A percentile compares a stretch with the other conserved stretches of the same genome.
These are phyloP conservation scores for Lutraria rhynchaena DNA, from an alignment of 1,140 invertebrate species.

Conservation along the genomic window DNA sequence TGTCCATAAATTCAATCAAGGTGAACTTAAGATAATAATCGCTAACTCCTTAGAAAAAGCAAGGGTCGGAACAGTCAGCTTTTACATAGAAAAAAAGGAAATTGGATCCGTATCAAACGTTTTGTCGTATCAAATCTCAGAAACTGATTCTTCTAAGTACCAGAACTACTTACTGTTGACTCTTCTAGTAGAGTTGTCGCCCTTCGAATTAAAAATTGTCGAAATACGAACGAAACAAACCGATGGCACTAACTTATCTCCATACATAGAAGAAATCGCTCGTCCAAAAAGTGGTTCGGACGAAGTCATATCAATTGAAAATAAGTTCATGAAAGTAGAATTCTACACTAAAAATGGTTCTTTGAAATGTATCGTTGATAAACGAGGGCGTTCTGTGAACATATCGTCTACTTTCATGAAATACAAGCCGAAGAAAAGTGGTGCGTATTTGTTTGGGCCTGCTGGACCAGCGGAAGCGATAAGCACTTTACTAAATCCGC, in stretches of 20 bases:
- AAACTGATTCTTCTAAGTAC: neutral
- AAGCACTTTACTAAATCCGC: constrained; percentile 11
- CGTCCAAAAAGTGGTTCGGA: neutral
- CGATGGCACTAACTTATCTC: constrained; percentile 13
- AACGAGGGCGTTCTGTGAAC: constrained; percentile 3
- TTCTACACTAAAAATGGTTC: constrained; percentile 28
- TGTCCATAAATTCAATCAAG: neutral
- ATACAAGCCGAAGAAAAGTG: constrained; percentile 43
- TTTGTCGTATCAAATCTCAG: neutral
- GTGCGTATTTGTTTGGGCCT: constrained; percentile 53
- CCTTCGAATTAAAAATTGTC: constrained; percentile 42
- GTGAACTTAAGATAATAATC: constrained; percentile 23
- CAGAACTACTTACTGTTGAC: constrained; percentile 7
- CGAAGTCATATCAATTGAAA: constrained; percentile 32
- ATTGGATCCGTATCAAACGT: constrained; percentile 7
- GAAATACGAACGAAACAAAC: neutral
- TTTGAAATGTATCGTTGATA: constrained; percentile 36
- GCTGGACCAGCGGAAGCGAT: constrained; percentile 76
- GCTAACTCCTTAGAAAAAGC: constrained; percentile 50
- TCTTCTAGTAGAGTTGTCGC: constrained; percentile 16
- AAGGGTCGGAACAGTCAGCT: constrained; percentile 20
- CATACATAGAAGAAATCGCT: neutral
- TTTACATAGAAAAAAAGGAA: constrained; percentile 22
- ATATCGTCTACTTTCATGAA: constrained; percentile 22
- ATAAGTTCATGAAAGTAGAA: constrained; percentile 41